These are phyloP conservation scores for Clivina fossor DNA, from an alignment of 2,888 invertebrate genomes.

Conservation along the genomic window DNA sequence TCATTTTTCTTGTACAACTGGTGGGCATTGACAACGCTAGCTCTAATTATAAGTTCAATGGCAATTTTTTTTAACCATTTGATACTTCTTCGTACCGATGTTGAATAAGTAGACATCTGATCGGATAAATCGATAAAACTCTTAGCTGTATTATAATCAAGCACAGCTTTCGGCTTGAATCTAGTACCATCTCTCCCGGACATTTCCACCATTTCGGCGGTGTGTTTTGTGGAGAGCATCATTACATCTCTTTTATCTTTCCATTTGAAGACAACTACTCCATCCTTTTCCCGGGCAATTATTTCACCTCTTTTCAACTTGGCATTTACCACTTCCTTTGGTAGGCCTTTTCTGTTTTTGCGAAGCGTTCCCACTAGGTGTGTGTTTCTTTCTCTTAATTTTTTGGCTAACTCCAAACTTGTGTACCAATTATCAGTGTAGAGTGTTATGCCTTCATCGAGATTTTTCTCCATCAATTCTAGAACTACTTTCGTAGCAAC, in stretches of 20 bases:
- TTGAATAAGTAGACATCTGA: slow-evolving; percentile 37
- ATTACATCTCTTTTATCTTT: slow-evolving; percentile 34
- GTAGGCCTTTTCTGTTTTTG: too few species aligned
- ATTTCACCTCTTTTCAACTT: slow-evolving; percentile 33
- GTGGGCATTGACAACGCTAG: slow-evolving; percentile 24
- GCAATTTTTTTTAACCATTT: slow-evolving; percentile 39
- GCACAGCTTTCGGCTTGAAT: slow-evolving; percentile 34
- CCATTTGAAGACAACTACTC: slow-evolving; percentile 36
- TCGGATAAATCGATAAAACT: slow-evolving; percentile 39
- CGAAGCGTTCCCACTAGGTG: too few species aligned
- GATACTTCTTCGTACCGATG: slow-evolving; percentile 34
- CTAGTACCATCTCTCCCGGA: slow-evolving; percentile 3
- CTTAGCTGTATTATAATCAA: slow-evolving; percentile 38
- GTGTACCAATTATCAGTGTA: too few species aligned
- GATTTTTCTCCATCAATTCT: too few species aligned
- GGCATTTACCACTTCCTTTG: too few species aligned
- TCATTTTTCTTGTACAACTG: slow-evolving; percentile 18
- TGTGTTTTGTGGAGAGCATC: slow-evolving; percentile 33
- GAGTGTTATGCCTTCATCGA: too few species aligned
- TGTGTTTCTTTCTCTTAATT: too few species aligned
- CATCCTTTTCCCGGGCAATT: slow-evolving; percentile 31
- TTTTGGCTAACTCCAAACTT: too few species aligned
- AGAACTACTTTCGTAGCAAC: too few species aligned
- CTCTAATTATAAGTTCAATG: slow-evolving; percentile 27
- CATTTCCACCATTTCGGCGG: slow-evolving; percentile 9